Base-by-base conservation (phyloP, 2,888 invertebrate species). In the Parochlus steinenii region DNA sequence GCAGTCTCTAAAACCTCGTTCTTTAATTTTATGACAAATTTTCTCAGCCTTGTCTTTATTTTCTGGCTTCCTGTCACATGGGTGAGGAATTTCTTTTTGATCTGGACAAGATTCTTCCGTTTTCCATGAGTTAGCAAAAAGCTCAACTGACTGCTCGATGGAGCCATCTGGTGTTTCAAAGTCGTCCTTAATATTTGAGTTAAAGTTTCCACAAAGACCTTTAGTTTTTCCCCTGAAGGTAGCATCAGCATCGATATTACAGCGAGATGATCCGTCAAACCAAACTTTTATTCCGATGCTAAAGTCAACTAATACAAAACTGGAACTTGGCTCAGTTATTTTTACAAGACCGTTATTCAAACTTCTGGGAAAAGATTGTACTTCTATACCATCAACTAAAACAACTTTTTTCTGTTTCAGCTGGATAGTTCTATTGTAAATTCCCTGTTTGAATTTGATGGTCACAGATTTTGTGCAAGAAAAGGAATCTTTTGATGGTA, bases 181-280 rank as follows among this genome's bases (percentile, higher is more conserved):
- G 54, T 90, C 92, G 53, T 90, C 86, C 47, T 77, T 76, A 49
- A 85, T 83, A 52, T 85, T 83, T 16, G 72, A 64, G 47, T 83
- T 85, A 54, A 86, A 90, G 1, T 89, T 89, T 3, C 92, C 92
- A 49, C 92, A 92, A 2, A 92, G 67, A 42, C 92, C 92, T 62
- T 74, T 65, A 0, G 79, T 79, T 48, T 71, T 64, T 40, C 67
- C 77, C 41, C 69, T 66, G 47, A 76, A 75, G 16, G 63, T 58
- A 0, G 81, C 64, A 0, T 81, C 80, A 0, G 82, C 77, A 48
- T 85, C 81, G 7, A 90, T 67, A 46, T 86, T 85, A 1, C 79
- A 76, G 18, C 85, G 65, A 0, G 82, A 81, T 34, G 74, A 68
- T 15, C 87, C 86, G 51, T 92, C 89, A 90, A 90, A 92, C 75